Evolutionary conservation across 2,888 invertebrate species (phyloP), one percentile per base, ranked within the genome.

Genomic region (Acrobeloides nanus): DNA sequence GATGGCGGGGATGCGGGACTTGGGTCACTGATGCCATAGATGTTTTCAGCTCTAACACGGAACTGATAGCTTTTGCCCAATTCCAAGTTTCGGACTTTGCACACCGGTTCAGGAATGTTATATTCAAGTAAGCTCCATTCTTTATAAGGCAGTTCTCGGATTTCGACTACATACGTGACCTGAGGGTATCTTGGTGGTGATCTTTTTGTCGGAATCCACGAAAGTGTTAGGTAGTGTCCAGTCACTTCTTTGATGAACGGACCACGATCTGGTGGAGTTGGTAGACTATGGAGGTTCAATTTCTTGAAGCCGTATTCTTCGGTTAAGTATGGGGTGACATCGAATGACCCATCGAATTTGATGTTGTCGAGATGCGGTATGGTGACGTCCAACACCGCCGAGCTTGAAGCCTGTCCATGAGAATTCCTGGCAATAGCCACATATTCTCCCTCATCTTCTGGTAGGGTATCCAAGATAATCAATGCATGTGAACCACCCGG

Each of bases 51-150:
- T 29, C 92, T 82, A 31, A 95, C 83, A 51, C 97, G 82, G 80
- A 93, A 90, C 75, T 86, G 85, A 78, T 97, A 97, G 77, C 93
- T 92, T 56, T 86, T 82, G 79, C 87, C 87, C 1, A 93, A 89
- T 71, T 87, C 85, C 56, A 95, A 78, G 75, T 88, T 87, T 56
- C 85, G 81, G 50, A 92, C 84, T 73, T 89, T 89, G 76, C 87
- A 89, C 27, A 83, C 84, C 74, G 88, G 88, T 57, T 87, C 87
- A 53, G 89, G 83, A 12, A 90, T 83, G 3, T 73, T 73, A 60
- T 71, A 73, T 48, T 73, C 73, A 34, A 73, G 61, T 0, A 87
- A 86, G 74, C 85, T 85, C 93, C 93, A 95, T 65, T 90, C 87
- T 26, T 87, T 88, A 67, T 85, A 84, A 0, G 92, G 90, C 45